Evolutionary conservation across 2,113 vertebrate genomes (phyloP), one percentile per base, ranked within the genome.

Genomic region (Empidonax traillii): DNA sequence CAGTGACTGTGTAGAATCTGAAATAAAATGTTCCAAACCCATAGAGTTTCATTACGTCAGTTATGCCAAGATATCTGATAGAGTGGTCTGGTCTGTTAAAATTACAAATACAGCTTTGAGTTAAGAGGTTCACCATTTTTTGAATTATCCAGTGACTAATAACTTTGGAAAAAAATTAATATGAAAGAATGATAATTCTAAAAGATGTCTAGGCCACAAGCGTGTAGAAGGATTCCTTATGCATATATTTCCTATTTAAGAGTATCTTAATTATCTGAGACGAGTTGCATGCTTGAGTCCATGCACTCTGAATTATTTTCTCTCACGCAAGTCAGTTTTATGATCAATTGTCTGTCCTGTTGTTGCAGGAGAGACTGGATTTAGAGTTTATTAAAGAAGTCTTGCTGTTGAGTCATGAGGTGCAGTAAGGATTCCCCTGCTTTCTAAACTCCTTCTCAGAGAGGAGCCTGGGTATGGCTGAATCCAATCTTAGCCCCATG

Each of bases 221-320:
- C 6, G 35, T 15, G 9, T 68, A 49, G 44, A 12, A 83, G 28
- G 20, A 44, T 83, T 89, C 12, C 55, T 89, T 68, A 53, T 6
- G 23, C 0, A 0, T 28, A 8, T 28, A 12, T 4, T 61, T 78
- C n/a, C 28, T 58, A 12, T 53, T 62, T 31, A 12, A 17, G 25
- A 72, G 23, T 28, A 13, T 37, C 30, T 79, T 66, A 41, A 74
- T 39, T 55, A 27, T n/a, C 33, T 25, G 28, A 89, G 41, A 76
- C 25, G 14, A 80, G 7, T 10, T 76, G 19, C 8, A 23, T 63
- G 22, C 19, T 14, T 52, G 25, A 83, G 17, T 74, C 22, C 5
- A 1, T 37, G 39, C 14, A 25, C 12, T 62, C 31, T 31, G 46
- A 74, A n/a, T 71, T 75, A 78, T 53, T 80, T 46, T 81, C 33